These are phyloP conservation scores for Tachyglossus aculeatus DNA, from an alignment of 2,797 vertebrate species.

Conservation along the genomic window DNA sequence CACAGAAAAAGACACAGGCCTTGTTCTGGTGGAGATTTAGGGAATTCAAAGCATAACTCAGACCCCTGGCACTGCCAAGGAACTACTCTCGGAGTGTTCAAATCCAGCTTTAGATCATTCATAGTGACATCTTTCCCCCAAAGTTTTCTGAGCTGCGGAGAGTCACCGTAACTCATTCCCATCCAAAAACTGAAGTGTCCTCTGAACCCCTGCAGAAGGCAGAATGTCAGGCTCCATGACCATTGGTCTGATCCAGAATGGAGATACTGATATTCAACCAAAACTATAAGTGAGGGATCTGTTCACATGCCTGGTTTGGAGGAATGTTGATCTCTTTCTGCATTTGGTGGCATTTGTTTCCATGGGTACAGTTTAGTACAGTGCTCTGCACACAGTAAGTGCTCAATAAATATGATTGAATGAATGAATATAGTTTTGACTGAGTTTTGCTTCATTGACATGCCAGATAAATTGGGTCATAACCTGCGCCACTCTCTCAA, in stretches of 20 bases:
- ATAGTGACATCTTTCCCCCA: too few species aligned
- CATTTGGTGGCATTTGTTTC: conserved; percentile 61
- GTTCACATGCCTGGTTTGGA: conserved; percentile 48
- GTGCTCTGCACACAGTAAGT: too few species aligned
- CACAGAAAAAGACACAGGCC: neutral
- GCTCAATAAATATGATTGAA: too few species aligned
- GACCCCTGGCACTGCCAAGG: too few species aligned
- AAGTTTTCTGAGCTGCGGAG: too few species aligned
- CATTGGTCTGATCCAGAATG: neutral
- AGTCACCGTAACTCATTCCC: too few species aligned
- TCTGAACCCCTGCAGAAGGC: neutral
- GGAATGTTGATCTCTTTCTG: conserved; percentile 66
- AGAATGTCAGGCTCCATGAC: neutral
- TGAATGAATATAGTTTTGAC: too few species aligned
- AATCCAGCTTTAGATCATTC: neutral
- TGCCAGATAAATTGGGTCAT: conserved; percentile 57
- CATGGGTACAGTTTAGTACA: conserved; percentile 44
- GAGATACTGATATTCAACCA: neutral
- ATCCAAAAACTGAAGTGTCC: too few species aligned
- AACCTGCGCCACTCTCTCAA: neutral
- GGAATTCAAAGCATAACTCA: conserved; percentile 1
- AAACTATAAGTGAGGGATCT: conserved; percentile 33
- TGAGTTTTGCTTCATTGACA: conserved; percentile 51
- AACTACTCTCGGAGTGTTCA: too few species aligned
- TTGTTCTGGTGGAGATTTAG: neutral